Evolutionary conservation across 1,140 invertebrate species (phyloP).

Genomic region (Drosophila tsacasi): DNA sequence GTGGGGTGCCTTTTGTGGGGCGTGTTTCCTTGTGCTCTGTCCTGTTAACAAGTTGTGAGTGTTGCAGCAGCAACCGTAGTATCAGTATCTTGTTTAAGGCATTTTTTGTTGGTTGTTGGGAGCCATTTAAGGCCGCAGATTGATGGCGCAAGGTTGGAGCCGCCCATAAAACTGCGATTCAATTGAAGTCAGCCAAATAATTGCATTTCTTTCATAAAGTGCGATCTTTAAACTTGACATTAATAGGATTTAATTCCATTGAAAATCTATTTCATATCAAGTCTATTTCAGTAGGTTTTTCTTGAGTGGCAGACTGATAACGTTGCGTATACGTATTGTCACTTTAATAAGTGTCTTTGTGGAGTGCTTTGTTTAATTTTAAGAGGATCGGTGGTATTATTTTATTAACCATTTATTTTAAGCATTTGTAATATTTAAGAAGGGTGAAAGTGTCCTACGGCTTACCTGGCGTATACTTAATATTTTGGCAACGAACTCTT

Average conservation of each 20-base stretch:
- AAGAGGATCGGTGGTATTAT: not conserved
- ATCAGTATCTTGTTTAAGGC: conserved; percentile 45
- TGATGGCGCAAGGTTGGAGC: conserved; percentile 45
- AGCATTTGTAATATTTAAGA: not conserved
- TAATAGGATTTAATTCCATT: conserved; percentile 12
- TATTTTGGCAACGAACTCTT: not conserved
- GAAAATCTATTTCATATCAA: conserved; percentile 17
- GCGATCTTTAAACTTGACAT: conserved; percentile 24
- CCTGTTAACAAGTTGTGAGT: conserved; percentile 72
- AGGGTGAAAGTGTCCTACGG: not conserved
- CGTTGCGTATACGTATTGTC: conserved; percentile 37
- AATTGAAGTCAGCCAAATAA: conserved; percentile 5
- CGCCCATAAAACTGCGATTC: conserved; percentile 9
- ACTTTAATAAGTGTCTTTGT: not conserved
- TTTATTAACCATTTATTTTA: no score
- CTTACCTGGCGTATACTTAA: conserved; percentile 19
- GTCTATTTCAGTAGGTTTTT: not conserved
- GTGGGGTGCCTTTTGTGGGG: conserved; percentile 40
- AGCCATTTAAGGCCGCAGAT: conserved; percentile 28
- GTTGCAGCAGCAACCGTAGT: conserved; percentile 23
- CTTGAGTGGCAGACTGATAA: conserved; percentile 18
- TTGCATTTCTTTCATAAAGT: not conserved
- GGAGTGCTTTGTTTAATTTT: conserved; percentile 4
- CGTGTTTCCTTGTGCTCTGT: conserved; percentile 52
- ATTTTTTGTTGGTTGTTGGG: conserved; percentile 21